Percentiles rank a stretch among this genome's conserved stretches.
Conservation (phyloP, 1,140 invertebrate genomes). For the Leguminivora glycinivorella region DNA sequence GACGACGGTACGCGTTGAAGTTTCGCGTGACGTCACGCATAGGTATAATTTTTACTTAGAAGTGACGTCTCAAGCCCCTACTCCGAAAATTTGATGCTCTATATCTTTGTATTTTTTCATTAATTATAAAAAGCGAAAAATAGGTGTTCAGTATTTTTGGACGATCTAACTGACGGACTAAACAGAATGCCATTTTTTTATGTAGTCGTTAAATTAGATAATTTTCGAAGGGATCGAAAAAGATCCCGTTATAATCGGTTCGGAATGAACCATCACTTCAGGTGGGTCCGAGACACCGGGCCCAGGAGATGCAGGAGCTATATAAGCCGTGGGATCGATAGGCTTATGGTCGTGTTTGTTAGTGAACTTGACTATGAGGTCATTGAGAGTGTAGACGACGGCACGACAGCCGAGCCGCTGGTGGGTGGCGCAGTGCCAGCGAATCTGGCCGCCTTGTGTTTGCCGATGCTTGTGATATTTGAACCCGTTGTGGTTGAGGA, state of each 20-base stretch:
- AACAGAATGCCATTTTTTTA: too few species aligned
- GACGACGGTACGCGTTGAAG: too few species aligned
- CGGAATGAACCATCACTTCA: background rate
- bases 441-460: slow-evolving; percentile 35
- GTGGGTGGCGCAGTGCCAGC: slow-evolving; percentile 52
- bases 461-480: slow-evolving; percentile 45
- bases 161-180: too few species aligned
- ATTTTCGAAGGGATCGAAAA: too few species aligned
- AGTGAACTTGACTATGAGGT: slow-evolving; percentile 39
- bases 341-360: slow-evolving; percentile 22
- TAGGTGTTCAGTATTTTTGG: too few species aligned
- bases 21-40: too few species aligned
- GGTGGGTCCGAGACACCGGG: background rate
- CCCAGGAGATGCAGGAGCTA: background rate
- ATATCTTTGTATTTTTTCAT: too few species aligned
- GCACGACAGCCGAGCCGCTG: slow-evolving; percentile 45
- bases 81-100: too few species aligned
- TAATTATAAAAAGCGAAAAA: too few species aligned
- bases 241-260: background rate
- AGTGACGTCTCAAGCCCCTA: too few species aligned
- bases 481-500: slow-evolving; percentile 41
- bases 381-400: slow-evolving; percentile 41
- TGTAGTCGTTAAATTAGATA: too few species aligned
- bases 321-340: background rate
- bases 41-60: too few species aligned